Conservation (phyloP, 2,888 invertebrate species). For the Leptinotarsa haldemani region DNA sequence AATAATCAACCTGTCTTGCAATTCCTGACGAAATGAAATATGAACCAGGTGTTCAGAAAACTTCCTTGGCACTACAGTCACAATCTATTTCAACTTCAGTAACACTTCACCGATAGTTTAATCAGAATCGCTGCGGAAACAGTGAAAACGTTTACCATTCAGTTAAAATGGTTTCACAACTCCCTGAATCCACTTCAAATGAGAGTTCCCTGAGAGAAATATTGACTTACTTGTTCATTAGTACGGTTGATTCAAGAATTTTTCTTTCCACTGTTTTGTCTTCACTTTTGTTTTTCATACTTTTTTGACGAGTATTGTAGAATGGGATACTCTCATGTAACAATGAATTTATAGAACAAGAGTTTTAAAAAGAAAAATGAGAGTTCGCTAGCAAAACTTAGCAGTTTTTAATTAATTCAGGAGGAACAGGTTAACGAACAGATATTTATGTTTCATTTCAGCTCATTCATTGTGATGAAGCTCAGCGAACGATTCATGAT, state of each 20-base stretch:
- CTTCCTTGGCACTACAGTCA: not conserved
- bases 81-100: not conserved
- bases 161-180: conserved; percentile 8
- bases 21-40: no score
- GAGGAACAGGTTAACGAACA: no score
- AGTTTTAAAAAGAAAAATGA: no score
- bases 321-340: no score
- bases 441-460: no score
- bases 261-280: not conserved
- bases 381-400: no score
- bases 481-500: no score
- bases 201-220: conserved; percentile 30
- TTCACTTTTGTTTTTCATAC: not conserved
- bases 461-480: no score
- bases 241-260: not conserved
- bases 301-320: not conserved
- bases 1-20: not conserved
- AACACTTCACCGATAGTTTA: not conserved
- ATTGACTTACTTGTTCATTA: conserved; percentile 44
- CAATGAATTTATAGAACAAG: no score
- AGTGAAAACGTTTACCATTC: not conserved
- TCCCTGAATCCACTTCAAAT: not conserved
- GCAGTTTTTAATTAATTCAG: no score
- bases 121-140: not conserved
- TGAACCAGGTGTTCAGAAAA: no score